Evolutionary conservation across 1,140 invertebrate species (phyloP).

Genomic region (Littorina saxatilis): DNA sequence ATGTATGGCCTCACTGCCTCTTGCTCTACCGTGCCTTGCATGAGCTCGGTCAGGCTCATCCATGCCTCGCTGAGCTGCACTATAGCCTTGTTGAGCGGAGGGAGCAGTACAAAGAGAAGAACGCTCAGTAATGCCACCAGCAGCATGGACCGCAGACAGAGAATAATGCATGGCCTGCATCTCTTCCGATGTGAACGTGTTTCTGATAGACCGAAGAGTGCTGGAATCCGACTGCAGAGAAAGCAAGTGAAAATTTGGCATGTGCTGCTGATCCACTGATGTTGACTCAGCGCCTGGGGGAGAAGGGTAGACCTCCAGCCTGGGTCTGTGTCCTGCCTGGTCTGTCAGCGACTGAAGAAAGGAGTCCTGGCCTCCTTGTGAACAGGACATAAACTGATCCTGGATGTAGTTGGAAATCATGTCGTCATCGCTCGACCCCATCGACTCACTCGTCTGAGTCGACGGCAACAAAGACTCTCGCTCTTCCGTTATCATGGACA

Average conservation of each 20-base stretch:
- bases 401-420: constrained; percentile 19
- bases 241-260: neutral
- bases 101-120: no score
- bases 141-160: no score
- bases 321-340: neutral
- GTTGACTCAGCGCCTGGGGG: neutral
- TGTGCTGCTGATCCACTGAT: neutral
- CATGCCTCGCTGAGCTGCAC: neutral
- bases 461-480: neutral
- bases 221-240: neutral
- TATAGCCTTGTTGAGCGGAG: no score
- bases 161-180: neutral
- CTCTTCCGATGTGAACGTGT: neutral
- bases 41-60: neutral
- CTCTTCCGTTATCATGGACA: constrained; percentile 33
- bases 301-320: neutral
- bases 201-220: neutral
- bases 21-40: neutral
- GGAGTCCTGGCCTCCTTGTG: no score
- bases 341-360: neutral
- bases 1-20: neutral
- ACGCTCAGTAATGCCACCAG: no score
- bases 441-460: neutral
- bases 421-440: neutral
- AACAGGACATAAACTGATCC: constrained; percentile 33